A percentile compares a stretch with the other conserved stretches of the same genome.
phyloP scores from a whole-genome alignment of 1,140 invertebrate species.

The Sesamia nonagrioides region DNA sequence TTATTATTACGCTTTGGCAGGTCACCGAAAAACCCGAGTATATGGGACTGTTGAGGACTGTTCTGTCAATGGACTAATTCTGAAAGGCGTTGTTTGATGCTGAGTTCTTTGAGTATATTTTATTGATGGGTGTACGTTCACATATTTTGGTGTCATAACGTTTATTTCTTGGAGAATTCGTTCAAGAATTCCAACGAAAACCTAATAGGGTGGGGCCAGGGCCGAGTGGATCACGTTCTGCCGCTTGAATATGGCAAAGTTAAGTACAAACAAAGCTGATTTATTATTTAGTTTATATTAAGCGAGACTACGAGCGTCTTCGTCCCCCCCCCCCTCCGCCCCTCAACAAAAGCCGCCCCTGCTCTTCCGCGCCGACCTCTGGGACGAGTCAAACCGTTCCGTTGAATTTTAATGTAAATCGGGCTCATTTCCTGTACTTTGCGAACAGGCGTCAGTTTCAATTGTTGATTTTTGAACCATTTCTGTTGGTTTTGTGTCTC shows the following conservation, averaged over 20 bases:
- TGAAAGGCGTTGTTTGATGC: too few species aligned
- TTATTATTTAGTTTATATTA: slow-evolving; percentile 54
- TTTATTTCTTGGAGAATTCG: too few species aligned
- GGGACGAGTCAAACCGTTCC: slow-evolving; percentile 28
- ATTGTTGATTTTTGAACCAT: slow-evolving; percentile 46
- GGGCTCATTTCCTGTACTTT: slow-evolving; percentile 42
- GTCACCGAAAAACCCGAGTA: too few species aligned
- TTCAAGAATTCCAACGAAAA: too few species aligned
- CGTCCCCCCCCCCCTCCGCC: background rate
- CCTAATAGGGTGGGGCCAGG: too few species aligned
- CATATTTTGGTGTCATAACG: too few species aligned
- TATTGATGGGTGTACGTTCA: too few species aligned
- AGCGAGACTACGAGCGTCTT: slow-evolving; percentile 16
- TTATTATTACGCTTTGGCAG: too few species aligned
- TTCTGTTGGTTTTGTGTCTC: slow-evolving; percentile 23
- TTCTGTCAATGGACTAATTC: too few species aligned
- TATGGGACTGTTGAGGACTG: too few species aligned
- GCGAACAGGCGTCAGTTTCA: slow-evolving; percentile 41
- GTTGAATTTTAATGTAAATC: slow-evolving; percentile 47
- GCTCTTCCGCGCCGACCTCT: background rate
- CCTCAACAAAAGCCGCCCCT: background rate
- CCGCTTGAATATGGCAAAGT: slow-evolving; percentile 49
- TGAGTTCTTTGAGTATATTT: too few species aligned
- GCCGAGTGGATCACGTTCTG: slow-evolving; percentile 11
- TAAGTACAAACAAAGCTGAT: slow-evolving; percentile 47